Conservation (phyloP, 2,888 invertebrate genomes). For the Marronus borbonicus region DNA sequence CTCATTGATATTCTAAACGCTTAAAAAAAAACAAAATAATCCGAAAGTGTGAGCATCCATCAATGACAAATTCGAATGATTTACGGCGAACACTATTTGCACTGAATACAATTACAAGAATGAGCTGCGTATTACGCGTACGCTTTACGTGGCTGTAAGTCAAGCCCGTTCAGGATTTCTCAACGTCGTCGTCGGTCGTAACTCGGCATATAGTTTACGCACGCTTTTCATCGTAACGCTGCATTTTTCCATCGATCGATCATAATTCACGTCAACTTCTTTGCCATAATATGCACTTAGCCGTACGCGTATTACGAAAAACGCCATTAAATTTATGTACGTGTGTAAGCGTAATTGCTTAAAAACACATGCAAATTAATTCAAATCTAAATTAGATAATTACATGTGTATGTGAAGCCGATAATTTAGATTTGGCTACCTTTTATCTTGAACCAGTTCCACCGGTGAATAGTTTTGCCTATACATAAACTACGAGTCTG, state of each 20-base stretch:
- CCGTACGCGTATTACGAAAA: background rate
- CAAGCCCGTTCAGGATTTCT: slow-evolving; percentile 3
- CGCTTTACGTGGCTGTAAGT: background rate
- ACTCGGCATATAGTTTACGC: background rate
- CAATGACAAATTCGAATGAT: slow-evolving; percentile 31
- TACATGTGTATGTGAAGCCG: no score
- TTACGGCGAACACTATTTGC: slow-evolving; percentile 23
- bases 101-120: slow-evolving; percentile 25
- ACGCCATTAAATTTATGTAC: slow-evolving; percentile 29
- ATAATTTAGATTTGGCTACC: no score
- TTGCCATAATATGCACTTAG: background rate
- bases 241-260: slow-evolving; percentile 21
- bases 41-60: slow-evolving; percentile 17
- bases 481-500: no score
- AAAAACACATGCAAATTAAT: slow-evolving; percentile 29
- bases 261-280: slow-evolving; percentile 36
- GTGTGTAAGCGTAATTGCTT: background rate
- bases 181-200: slow-evolving; percentile 7
- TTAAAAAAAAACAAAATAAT: background rate
- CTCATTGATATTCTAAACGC: background rate
- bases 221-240: slow-evolving; percentile 25
- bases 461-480: no score
- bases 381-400: slow-evolving; percentile 35
- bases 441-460: no score
- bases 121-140: background rate